phyloP scores from a whole-genome alignment of 2,113 vertebrate species.

The Leuciscus idus region DNA sequence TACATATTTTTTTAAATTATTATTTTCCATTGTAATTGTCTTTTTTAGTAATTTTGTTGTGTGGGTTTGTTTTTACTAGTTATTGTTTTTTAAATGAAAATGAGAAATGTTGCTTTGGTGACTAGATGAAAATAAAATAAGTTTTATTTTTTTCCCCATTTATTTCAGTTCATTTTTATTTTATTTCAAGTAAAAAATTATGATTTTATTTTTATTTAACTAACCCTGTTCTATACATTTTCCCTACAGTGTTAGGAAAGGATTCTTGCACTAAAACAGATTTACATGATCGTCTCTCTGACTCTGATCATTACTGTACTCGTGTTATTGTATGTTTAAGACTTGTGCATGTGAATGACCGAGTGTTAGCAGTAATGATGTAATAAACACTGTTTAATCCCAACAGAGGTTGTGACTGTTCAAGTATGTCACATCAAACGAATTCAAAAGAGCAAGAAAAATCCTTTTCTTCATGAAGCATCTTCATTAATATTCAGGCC shows the following conservation, averaged over 20 bases:
- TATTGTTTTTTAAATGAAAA: not conserved
- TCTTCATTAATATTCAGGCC: not conserved
- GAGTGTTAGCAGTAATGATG: not conserved
- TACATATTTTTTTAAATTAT: not conserved
- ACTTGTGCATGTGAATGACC: not conserved
- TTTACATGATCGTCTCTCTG: not conserved
- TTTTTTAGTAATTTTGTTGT: no score
- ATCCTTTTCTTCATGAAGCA: not conserved
- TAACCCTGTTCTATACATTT: not conserved
- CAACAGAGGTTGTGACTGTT: not conserved
- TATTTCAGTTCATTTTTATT: not conserved
- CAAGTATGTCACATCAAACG: not conserved
- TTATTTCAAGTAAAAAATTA: not conserved
- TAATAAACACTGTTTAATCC: not conserved
- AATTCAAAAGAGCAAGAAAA: not conserved
- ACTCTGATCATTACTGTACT: not conserved
- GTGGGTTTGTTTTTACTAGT: no score
- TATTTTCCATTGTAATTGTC: not conserved
- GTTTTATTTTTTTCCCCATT: not conserved
- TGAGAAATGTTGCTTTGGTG: not conserved
- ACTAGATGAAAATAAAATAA: not conserved
- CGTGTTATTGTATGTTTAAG: not conserved
- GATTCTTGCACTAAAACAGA: not conserved
- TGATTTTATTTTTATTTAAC: not conserved
- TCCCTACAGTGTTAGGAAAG: not conserved